Conservation (phyloP, 1,140 invertebrate species). For the Harlomillsia oculata region DNA sequence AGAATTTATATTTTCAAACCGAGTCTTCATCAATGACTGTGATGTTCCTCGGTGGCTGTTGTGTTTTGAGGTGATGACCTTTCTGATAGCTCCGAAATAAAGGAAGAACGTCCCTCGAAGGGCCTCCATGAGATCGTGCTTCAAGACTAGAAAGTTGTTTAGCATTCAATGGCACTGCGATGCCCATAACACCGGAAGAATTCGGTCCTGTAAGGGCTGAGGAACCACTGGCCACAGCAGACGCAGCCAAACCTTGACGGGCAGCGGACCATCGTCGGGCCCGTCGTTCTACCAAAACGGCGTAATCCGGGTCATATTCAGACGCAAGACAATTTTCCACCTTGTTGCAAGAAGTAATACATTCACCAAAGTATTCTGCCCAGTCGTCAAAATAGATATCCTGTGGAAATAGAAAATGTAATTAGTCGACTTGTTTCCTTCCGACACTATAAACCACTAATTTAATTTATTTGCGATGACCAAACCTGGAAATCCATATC, state of each 20-base stretch:
- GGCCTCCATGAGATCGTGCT: constrained; percentile 1
- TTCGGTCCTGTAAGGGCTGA: not conserved
- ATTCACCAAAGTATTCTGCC: constrained; percentile 65
- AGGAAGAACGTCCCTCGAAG: constrained; percentile 7
- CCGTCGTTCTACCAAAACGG: constrained; percentile 40
- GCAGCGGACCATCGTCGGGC: constrained; percentile 61
- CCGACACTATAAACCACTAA: not conserved
- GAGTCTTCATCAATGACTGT: constrained; percentile 63
- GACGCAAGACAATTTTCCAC: constrained; percentile 41
- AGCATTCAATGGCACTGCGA: constrained; percentile 24
- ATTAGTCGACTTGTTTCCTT: not conserved
- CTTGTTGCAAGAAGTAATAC: constrained; percentile 80
- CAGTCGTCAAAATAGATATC: constrained; percentile 70
- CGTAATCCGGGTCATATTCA: constrained; percentile 26
- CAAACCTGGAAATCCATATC: constrained; percentile 60
- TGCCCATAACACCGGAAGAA: not conserved
- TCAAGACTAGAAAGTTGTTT: constrained; percentile 28
- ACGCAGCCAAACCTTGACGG: constrained; percentile 37
- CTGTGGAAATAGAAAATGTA: constrained; percentile 36
- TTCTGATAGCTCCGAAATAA: constrained; percentile 18
- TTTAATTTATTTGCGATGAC: not conserved
- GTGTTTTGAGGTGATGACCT: constrained; percentile 1
- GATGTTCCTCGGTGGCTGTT: constrained; percentile 42
- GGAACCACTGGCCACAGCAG: constrained; percentile 12
- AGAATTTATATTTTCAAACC: no score